These are phyloP conservation scores for Ctenopoma kingsleyae DNA, from an alignment of 2,797 vertebrate genomes.

Conservation along the genomic window DNA sequence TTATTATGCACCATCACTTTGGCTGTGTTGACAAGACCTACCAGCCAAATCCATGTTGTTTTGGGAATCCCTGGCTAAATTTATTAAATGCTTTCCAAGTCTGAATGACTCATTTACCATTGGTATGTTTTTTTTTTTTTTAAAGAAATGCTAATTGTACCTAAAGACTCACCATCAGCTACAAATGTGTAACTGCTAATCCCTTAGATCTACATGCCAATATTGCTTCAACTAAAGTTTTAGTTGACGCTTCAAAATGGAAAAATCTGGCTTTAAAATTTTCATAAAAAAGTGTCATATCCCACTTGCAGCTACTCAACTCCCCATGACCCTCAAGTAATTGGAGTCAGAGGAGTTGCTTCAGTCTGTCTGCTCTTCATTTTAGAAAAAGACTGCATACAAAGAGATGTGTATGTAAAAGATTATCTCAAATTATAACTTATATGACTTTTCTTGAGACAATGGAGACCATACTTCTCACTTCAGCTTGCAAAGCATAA, in stretches of 20 bases:
- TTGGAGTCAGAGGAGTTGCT: conserved; percentile 49
- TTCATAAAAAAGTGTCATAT: conserved; percentile 46
- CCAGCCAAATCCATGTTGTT: conserved; percentile 33
- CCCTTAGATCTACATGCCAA: conserved; percentile 25
- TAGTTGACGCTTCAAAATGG: conserved; percentile 40
- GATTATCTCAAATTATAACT: conserved; percentile 32
- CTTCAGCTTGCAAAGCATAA: conserved; percentile 15
- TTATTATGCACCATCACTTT: conserved; percentile 33
- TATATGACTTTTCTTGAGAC: conserved; percentile 12
- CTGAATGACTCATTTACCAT: conserved; percentile 44
- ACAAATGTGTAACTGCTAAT: conserved; percentile 23
- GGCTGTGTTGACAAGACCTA: conserved; percentile 6
- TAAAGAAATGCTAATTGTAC: conserved; percentile 18
- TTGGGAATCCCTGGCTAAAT: conserved; percentile 39
- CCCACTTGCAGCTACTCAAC: conserved; percentile 38
- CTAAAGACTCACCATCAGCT: conserved; percentile 30
- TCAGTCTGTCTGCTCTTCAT: conserved; percentile 57
- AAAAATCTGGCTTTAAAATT: conserved; percentile 48
- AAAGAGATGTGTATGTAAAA: conserved; percentile 31
- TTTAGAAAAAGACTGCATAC: conserved; percentile 18
- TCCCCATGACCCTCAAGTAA: conserved; percentile 59
- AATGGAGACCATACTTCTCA: background rate
- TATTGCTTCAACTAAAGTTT: conserved; percentile 44
- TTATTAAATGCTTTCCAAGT: conserved; percentile 45
- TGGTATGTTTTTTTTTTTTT: conserved; percentile 5